Evolutionary conservation across 2,888 invertebrate genomes (phyloP), one percentile per base, ranked within the genome.

Genomic region (Thymelicus acteon): DNA sequence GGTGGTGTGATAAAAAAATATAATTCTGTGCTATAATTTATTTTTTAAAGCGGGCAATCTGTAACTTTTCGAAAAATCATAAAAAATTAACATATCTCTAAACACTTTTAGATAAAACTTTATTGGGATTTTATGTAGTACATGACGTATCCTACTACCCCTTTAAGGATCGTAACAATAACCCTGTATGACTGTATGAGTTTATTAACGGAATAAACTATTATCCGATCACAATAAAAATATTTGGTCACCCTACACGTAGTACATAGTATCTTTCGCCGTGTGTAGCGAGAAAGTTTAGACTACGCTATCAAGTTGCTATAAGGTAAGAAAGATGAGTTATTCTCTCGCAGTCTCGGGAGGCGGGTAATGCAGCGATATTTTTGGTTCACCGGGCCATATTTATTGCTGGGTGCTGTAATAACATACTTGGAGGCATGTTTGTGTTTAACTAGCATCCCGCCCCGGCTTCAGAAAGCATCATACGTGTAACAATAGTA

Each of bases 271-370:
- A 63, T 63, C 37, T 63, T 52, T 37, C 7, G 54, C 39, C 40
- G 64, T 65, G 37, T 15, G 49, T 64, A 65, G 54, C 63, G 39
- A 15, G 54, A 65, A 63, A 65, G 64, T 65, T 65, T 44, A 13
- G n/a, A 24, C 19, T 65, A 12, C 54, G 54, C 64, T 65, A 65
- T 65, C 64, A 65, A 65, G 64, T 65, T 65, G 60, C 40, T 40
- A 54, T 54, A 44, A 65, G 64, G 54, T 65, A 65, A 64, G 64
- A 64, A 65, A 64, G 64, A 64, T 65, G 64, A 65, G 64, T 65
- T 65, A 65, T 65, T 49, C 19, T 52, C 63, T 52, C 52, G 8
- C 15, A 39, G 37, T 52, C 60, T 40, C 40, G 39, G 60, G 60
- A 15, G 40, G 60, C n/a, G 60, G 60, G 54, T 39, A 60, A 15